Conservation (phyloP, 2,888 invertebrate species). For the Tetragonula carbonaria region DNA sequence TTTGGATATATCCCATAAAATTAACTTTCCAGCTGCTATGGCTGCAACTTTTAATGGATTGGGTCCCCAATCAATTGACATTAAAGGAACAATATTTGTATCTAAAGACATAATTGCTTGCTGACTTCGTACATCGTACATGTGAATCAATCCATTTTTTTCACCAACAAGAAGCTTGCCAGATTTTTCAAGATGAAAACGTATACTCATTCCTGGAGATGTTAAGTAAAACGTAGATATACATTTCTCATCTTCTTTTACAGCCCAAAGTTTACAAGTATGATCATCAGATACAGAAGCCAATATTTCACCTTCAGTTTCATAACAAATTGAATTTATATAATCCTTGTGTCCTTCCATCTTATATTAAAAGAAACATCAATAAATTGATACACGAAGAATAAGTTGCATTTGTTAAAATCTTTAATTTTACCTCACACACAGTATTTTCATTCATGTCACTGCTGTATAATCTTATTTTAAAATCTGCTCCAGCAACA, state of each 20-base stretch:
- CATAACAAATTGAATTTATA: conserved; percentile 89
- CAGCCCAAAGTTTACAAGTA: conserved; percentile 89
- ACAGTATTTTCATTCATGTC: conserved; percentile 85
- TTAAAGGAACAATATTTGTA: conserved; percentile 86
- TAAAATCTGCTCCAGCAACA: conserved; percentile 86
- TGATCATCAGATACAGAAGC: conserved; percentile 92
- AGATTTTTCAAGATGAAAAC: conserved; percentile 89
- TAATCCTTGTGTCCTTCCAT: conserved; percentile 88
- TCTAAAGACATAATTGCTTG: conserved; percentile 88
- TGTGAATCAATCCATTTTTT: conserved; percentile 89
- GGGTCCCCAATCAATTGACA: conserved; percentile 89
- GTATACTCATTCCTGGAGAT: conserved; percentile 88
- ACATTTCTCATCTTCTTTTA: conserved; percentile 85
- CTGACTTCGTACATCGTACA: conserved; percentile 89
- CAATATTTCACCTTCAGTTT: conserved; percentile 88
- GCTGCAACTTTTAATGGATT: conserved; percentile 87
- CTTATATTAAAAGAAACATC: conserved; percentile 77
- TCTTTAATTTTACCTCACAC: conserved; percentile 82
- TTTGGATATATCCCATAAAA: conserved; percentile 89
- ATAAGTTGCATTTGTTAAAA: neutral
- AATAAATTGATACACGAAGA: neutral
- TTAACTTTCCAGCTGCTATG: conserved; percentile 88
- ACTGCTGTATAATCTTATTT: conserved; percentile 86
- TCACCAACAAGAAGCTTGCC: conserved; percentile 91
- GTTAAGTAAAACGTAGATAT: conserved; percentile 87